Base-by-base conservation (phyloP, 2,797 vertebrate genomes). In the Propithecus perrieri region DNA sequence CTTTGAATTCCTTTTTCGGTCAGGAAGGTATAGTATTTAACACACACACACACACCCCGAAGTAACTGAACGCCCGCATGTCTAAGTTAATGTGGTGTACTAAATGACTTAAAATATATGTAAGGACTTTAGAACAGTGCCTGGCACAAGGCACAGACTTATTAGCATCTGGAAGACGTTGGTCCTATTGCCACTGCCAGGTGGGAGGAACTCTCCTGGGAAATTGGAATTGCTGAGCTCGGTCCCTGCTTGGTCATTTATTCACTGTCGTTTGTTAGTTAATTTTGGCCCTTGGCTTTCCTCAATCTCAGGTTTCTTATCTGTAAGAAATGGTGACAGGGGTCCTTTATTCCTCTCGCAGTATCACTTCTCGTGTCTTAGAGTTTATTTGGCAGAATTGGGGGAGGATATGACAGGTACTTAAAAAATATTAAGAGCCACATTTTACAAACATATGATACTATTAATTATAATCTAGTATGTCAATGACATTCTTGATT, bases 371-470 rank as follows among this genome's bases (percentile, higher is more conserved):
- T 33, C 7, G 17, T 59, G 11, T 61, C 43, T 28, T 85, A 75
- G 43, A 61, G 75, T 79, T 94, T 75, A 75, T 59, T 85, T 79
- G 78, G 48, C 46, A 61, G 63, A 85, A 59, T 8, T 71, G 24
- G 15, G 10, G 28, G 1, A 89, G 2, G 18, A 41, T 85, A 69
- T 46, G n/a, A 80, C 12, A 85, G 3, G 69, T 92, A 85, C 80
- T 84, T 93, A 76, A 93, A 93, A 95, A 88, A 76, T 88, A 95
- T 59, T 84, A 86, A 93, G 57, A 93, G 18, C 75, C 20, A 80
- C 74, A 15, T 94, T 91, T 35, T 85, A 38, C 72, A 87, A 79
- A 92, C 13, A 48, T 79, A n/a, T 26, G 67, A 53, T 72, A 59
- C 14, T 83, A 75, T 84, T 94, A 69, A 85, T 90, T 91, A 86